These are phyloP conservation scores for Pteronotus mesoamericanus DNA, from an alignment of 2,797 vertebrate species.

Conservation along the genomic window DNA sequence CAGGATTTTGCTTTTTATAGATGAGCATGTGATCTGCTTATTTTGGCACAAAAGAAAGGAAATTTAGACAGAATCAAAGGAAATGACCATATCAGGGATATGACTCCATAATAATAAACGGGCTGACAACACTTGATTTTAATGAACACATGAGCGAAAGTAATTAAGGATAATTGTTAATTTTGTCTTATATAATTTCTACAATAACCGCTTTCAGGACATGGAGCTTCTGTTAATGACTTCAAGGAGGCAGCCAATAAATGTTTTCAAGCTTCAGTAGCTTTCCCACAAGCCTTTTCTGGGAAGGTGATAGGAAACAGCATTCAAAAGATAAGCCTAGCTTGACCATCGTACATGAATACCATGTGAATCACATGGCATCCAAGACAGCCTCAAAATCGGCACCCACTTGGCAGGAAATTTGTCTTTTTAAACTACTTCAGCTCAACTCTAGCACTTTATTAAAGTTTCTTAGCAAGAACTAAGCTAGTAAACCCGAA, in stretches of 20 bases:
- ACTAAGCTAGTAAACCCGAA: background rate
- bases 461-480: background rate
- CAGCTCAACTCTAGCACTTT: background rate
- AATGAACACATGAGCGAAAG: conserved; percentile 77
- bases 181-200: conserved; percentile 68
- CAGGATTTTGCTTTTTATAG: conserved; percentile 46
- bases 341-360: background rate
- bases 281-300: background rate
- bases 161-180: conserved; percentile 77
- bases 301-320: background rate
- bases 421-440: conserved; percentile 13
- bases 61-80: conserved; percentile 55
- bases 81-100: conserved; percentile 65
- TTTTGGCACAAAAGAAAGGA: conserved; percentile 50
- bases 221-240: background rate
- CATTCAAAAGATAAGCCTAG: background rate
- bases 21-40: conserved; percentile 24
- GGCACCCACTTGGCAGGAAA: background rate
- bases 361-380: background rate
- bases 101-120: conserved; percentile 72
- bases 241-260: conserved; percentile 26
- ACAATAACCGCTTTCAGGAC: conserved; percentile 52
- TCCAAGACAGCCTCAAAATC: background rate
- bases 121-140: conserved; percentile 74
- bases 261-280: conserved; percentile 5